Base-by-base conservation (phyloP, 2,797 vertebrate genomes). In the Hippoglossus hippoglossus region DNA sequence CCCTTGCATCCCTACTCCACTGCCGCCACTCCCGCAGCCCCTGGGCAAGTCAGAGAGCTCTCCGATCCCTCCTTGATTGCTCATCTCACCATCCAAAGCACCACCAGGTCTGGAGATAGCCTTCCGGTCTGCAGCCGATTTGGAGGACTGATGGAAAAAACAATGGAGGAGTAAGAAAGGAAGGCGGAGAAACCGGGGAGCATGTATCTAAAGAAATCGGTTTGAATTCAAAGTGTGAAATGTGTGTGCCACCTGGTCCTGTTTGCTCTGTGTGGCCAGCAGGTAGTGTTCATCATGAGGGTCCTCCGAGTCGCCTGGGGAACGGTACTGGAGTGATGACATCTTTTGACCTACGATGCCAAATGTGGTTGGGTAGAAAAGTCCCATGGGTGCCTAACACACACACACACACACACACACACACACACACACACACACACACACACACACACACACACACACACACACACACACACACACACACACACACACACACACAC, bases 291-390 rank as follows among this genome's bases (percentile, higher is more conserved):
- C 98, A 87, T 99, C 97, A 1, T 99, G 96, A 28, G 98, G 98
- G 72, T 99, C 98, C 72, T 98, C 97, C 0, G 97, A 89, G 65
- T 98, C 96, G 0, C 98, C 97, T 77, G 97, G 97, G 6, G 96
- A 98, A 47, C 97, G 95, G 82, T 97, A 96, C 74, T 97, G 97
- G 73, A 98, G 88, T 46, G 87, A 93, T 3, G 96, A 98, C 97
- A 99, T 99, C 92, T 98, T 99, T 91, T 99, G 97, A 63, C 97
- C 98, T 51, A 97, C 94, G 2, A 99, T 99, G 72, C 98, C 98
- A 92, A 99, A 99, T 1, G 96, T 97, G 59, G 96, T 95, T 0
- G 98, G 98, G 85, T 99, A 99, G 91, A 99, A 99, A 28, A 99
- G 87, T 76, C 97, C 96, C 98, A 99, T 99, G 1, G 98, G 96